Evolutionary conservation across 2,797 vertebrate species (phyloP), one percentile per base, ranked within the genome.

Genomic region (Pseudochirops cupreus): DNA sequence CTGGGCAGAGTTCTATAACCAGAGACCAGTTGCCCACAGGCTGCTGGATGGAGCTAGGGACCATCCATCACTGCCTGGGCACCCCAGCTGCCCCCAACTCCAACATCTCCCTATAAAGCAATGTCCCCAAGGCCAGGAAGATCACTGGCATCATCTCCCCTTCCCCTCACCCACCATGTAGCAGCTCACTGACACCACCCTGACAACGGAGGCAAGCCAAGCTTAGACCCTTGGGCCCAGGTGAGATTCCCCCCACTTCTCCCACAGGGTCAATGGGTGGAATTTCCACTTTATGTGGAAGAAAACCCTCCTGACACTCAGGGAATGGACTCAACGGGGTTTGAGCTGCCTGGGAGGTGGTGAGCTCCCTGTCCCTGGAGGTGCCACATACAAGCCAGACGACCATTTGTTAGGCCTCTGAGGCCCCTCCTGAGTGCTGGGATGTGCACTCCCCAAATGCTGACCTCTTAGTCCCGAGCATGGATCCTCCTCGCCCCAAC

Each of bases 391-490:
- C 21, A 39, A 13, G n/a, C 11, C 18, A 5, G 74, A 26, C 24
- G n/a, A 74, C n/a, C 16, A 7, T 46, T 82, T 46, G 6, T 46
- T 6, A 24, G 11, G 67, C 67, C 62, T 74, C 39, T 46, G 21
- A 46, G n/a, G n/a, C 39, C 74, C 24, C 21, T 87, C 74, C 74
- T 24, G 21, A 39, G 33, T 39, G 67, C 67, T 39, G 67, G 7
- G 67, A 74, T 5, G 0, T 31, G 13, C 13, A 24, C 21, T 26
- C 3, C 9, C 39, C 53, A 0, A 11, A 24, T 10, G 21, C 98
- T 98, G 97, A 99, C 99, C 99, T 98, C 98, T 99, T 99, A 1
- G 99, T 99, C 74, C 99, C 99, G 95, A 99, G 98, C 98, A 99
- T 98, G 50, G 99, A 99, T 57, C 99, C 99, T 0, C 99, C 99